Percentiles rank a stretch among this genome's conserved stretches.
phyloP scores from a whole-genome alignment of 2,113 vertebrate genomes.

The Strix aluco region DNA sequence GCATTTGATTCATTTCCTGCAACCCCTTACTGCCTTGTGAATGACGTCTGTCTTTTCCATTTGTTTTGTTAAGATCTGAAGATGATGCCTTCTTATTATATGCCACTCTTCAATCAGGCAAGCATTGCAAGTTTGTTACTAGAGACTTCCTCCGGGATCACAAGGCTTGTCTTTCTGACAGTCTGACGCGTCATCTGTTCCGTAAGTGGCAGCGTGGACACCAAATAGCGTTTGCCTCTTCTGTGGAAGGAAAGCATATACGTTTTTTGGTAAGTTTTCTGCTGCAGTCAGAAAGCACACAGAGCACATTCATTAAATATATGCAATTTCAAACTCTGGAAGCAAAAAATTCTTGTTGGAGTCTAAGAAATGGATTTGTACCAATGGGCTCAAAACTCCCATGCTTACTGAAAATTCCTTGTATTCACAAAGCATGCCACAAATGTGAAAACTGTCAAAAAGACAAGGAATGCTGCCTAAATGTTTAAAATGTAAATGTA shows the following conservation, averaged over 20 bases:
- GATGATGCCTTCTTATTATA: slow-evolving; percentile 95
- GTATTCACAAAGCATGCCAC: neutral
- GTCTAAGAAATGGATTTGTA: neutral
- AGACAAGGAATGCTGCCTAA: neutral
- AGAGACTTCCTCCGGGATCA: slow-evolving; percentile 95
- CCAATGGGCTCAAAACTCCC: neutral
- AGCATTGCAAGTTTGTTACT: slow-evolving; percentile 89
- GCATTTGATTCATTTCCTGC: slow-evolving; percentile 28
- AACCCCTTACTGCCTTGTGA: neutral
- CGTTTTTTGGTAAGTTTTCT: slow-evolving; percentile 83
- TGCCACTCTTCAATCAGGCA: slow-evolving; percentile 88
- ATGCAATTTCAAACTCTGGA: neutral
- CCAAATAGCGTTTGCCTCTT: slow-evolving; percentile 77
- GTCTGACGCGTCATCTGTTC: slow-evolving; percentile 80
- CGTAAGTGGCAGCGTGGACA: slow-evolving; percentile 98
- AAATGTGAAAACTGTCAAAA: neutral
- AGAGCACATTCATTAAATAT: neutral
- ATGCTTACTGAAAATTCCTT: neutral
- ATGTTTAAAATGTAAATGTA: neutral
- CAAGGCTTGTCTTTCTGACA: slow-evolving; percentile 87
- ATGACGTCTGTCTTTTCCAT: neutral
- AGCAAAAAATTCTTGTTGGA: neutral
- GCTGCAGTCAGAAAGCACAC: neutral
- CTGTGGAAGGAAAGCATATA: slow-evolving; percentile 56
- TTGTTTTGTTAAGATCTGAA: slow-evolving; percentile 80